Evolutionary conservation across 1,140 invertebrate species (phyloP), one percentile per base, ranked within the genome.

Genomic region (Luehdorfia chinensis): DNA sequence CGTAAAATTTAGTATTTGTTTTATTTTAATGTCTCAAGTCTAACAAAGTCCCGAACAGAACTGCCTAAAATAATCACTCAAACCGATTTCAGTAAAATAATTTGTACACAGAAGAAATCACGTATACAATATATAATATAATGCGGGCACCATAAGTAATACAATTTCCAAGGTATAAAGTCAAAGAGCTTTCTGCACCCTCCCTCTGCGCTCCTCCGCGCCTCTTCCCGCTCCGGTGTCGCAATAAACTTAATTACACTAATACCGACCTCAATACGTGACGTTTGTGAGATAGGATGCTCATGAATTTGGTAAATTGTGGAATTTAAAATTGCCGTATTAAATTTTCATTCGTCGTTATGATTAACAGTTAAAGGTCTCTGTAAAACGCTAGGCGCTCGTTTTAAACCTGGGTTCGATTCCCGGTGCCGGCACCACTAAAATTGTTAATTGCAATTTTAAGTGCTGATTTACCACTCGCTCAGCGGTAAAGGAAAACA

Each of bases 211-310:
- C 44, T 33, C 46, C 27, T 0, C 12, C 30, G 9, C 23, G n/a
- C 44, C 37, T 41, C 27, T 0, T n/a, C 30, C n/a, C n/a, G 31
- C 27, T 50, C 21, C 31, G 44, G 53, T 59, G 56, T 59, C 66
- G 74, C 71, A 70, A 72, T 75, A 71, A 77, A 75, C 71, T 70
- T 77, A 73, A 75, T 75, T 77, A 75, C 64, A 65, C 50, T 64
- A 65, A 73, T 74, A 52, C 63, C 48, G 45, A 58, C 61, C 59
- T 64, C 58, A 66, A 67, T 66, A 68, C 65, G 66, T 67, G 67
- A 66, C 49, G 54, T 55, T 57, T 55, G 45, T 53, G 12, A 27
- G 23, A 45, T 66, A 63, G 56, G 55, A 50, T 59, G 55, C 6
- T 46, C 45, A 59, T 61, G 32, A 54, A 11, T 49, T 54, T 28